These are phyloP conservation scores for Odontomyia ornata DNA, from an alignment of 2,888 invertebrate species.

Conservation along the genomic window DNA sequence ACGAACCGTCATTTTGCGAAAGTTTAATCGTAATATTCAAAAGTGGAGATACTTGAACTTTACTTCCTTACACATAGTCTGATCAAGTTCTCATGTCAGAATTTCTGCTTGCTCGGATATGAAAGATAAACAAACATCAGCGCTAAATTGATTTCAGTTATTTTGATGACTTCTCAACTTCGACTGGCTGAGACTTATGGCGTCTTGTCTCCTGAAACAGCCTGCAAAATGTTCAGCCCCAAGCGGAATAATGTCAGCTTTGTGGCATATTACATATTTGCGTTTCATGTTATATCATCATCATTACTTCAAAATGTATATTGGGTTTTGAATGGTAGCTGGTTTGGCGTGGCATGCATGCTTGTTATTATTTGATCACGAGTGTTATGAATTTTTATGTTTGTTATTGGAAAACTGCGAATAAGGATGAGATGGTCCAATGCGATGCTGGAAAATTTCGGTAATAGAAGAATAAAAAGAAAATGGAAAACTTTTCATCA, in stretches of 20 bases:
- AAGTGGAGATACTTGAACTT: not conserved
- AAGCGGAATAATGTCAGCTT: not conserved
- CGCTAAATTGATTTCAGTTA: constrained; percentile 13
- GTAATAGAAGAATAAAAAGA: no score
- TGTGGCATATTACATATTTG: not conserved
- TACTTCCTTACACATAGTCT: not conserved
- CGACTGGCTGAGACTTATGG: not conserved
- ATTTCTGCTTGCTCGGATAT: not conserved
- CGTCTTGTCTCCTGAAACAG: not conserved
- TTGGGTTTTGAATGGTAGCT: no score
- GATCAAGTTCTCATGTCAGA: not conserved
- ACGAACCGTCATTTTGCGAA: not conserved
- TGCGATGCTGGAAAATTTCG: no score
- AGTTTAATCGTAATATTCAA: constrained; percentile 13
- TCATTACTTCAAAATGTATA: no score
- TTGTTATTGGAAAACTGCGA: no score
- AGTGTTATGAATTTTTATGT: no score
- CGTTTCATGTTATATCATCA: not conserved
- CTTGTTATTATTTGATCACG: no score
- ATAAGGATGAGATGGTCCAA: no score
- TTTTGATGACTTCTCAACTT: not conserved
- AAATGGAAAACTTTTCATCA: no score
- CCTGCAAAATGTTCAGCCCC: not conserved
- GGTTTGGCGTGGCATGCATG: no score
- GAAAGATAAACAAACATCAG: constrained; percentile 3